A percentile compares a stretch with the other conserved stretches of the same genome.
phyloP scores from a whole-genome alignment of 2,888 invertebrate genomes.

The Crepidodera aurea region DNA sequence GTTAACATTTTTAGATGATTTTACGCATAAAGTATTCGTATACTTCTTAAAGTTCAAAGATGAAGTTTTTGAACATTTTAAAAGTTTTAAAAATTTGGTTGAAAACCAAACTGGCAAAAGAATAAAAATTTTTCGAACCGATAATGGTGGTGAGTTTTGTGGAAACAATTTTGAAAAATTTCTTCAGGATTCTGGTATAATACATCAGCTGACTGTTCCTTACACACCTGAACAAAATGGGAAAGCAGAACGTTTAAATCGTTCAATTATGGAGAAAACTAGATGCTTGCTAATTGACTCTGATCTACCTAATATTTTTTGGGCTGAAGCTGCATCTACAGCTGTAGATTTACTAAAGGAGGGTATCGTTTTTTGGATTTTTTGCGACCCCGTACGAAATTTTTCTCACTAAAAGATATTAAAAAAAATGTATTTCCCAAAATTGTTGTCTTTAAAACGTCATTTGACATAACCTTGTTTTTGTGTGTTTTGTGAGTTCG shows the following conservation, averaged over 20 bases:
- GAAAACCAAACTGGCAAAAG: constrained; percentile 34
- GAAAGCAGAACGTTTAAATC: constrained; percentile 42
- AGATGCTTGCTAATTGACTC: constrained; percentile 47
- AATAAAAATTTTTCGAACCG: constrained; percentile 32
- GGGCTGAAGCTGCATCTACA: constrained; percentile 47
- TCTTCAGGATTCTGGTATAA: constrained; percentile 10
- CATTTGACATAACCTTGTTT: too few species aligned
- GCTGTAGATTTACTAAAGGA: constrained; percentile 44
- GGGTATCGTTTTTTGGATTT: too few species aligned
- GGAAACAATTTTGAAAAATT: constrained; percentile 3
- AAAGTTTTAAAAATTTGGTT: constrained; percentile 33
- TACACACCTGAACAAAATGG: constrained; percentile 35
- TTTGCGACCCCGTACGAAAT: too few species aligned
- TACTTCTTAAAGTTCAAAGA: constrained; percentile 19
- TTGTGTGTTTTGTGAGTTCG: too few species aligned
- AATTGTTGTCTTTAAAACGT: too few species aligned
- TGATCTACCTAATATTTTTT: constrained; percentile 41
- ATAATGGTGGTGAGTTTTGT: constrained; percentile 35
- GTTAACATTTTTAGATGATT: constrained; percentile 36
- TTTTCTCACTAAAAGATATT: too few species aligned
- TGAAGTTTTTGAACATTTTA: constrained; percentile 21
- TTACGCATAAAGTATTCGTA: constrained; percentile 1
- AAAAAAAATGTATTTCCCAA: too few species aligned
- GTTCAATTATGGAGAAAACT: constrained; percentile 45
- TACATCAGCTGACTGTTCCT: constrained; percentile 19